Evolutionary conservation across 2,797 vertebrate species (phyloP), one percentile per base, ranked within the genome.

Genomic region (Apogon talboti): DNA sequence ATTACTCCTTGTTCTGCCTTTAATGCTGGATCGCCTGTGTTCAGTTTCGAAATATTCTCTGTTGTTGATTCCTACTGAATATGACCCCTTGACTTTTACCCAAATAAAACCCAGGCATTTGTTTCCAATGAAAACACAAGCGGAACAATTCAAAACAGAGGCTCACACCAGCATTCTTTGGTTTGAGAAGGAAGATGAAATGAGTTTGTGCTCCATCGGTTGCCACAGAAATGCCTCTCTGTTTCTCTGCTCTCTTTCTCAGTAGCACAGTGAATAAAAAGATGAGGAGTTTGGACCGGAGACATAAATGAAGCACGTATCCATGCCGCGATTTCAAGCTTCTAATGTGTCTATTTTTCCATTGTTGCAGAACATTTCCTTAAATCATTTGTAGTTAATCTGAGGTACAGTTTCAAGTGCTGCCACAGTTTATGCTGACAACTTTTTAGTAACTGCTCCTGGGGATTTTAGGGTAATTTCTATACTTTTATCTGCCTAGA

Each of bases 111-210:
- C 62, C 12, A 55, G 44, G 21, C 78, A 76, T 82, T 85, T 87
- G 83, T 72, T 83, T 85, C 78, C 78, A 85, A 78, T 84, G 76
- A 85, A 85, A 82, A 76, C 78, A 77, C 35, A 16, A 79, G 74
- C 54, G 58, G 66, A 84, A 81, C 76, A 84, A 87, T 82, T 78
- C 10, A 50, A 72, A 85, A 66, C 85, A 80, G 79, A 75, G 70
- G 54, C 74, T 67, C 35, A 7, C 19, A 69, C 11, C 51, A 59
- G 42, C 66, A 71, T 83, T 83, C 70, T 77, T 77, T 58, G 71
- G 67, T 78, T 78, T 58, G 19, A 42, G 46, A 50, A 62, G 54
- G 3, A 21, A 65, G 52, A 77, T 74, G 65, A 79, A 79, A 83
- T 65, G 63, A 63, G 48, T 57, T 62, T 41, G 67, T 52, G 58